Percentiles rank a stretch among this genome's conserved stretches.
Conservation (phyloP, 2,888 invertebrate genomes). For the Callimorpha dominula region DNA sequence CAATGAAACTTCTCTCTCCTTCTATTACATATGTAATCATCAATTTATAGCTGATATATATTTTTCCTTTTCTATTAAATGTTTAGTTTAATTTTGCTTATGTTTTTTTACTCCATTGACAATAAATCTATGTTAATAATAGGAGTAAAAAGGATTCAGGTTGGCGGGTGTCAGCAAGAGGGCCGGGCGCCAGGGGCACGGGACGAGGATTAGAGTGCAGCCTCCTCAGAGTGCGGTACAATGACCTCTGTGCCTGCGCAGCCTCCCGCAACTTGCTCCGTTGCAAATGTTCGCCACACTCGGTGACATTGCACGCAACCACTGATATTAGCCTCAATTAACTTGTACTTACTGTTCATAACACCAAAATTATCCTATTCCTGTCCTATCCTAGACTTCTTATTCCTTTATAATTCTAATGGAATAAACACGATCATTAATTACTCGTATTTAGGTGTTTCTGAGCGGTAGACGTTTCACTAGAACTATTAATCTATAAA, state of each 20-base stretch:
- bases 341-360: constrained; percentile 48
- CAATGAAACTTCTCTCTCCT: not conserved
- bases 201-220: constrained; percentile 73
- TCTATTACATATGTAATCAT: no score
- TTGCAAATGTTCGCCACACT: constrained; percentile 69
- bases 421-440: not conserved
- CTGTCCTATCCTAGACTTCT: not conserved
- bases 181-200: constrained; percentile 53
- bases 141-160: constrained; percentile 63
- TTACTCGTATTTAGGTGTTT: not conserved
- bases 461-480: not conserved
- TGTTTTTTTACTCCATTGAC: not conserved
- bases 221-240: constrained; percentile 72
- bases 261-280: constrained; percentile 68
- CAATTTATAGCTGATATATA: not conserved
- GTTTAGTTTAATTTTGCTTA: not conserved
- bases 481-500: no score
- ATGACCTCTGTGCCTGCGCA: constrained; percentile 77
- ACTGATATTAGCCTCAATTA: constrained; percentile 60
- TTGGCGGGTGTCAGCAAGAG: constrained; percentile 52
- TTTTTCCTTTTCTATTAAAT: not conserved
- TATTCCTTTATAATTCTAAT: not conserved
- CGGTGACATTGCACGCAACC: constrained; percentile 59
- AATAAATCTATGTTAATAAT: constrained; percentile 39
- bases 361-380: constrained; percentile 31